phyloP scores from a whole-genome alignment of 2,888 invertebrate species.

The Aphelenchoides bicaudatus region DNA sequence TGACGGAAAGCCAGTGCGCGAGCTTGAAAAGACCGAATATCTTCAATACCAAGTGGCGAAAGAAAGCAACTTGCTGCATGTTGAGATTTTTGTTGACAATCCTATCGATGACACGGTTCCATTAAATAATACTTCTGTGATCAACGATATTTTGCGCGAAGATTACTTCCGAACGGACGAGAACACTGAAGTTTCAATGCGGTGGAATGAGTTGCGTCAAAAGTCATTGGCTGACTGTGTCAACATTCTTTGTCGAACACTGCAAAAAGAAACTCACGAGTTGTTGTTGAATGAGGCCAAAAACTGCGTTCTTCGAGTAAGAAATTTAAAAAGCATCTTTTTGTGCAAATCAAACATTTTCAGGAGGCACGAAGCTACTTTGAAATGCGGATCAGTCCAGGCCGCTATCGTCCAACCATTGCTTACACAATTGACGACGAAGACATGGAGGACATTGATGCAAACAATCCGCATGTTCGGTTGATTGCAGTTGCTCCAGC shows the following conservation, averaged over 20 bases:
- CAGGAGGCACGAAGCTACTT: slow-evolving; percentile 29
- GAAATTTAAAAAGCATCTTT: slow-evolving; percentile 1
- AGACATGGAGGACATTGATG: slow-evolving; percentile 1
- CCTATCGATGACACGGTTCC: too few relatives aligned
- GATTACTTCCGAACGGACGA: slow-evolving; percentile 4
- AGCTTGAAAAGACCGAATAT: slow-evolving; percentile 83
- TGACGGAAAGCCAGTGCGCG: slow-evolving; percentile 84
- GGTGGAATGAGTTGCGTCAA: slow-evolving; percentile 86
- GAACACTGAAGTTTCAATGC: slow-evolving; percentile 59
- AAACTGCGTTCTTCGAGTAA: slow-evolving; percentile 62
- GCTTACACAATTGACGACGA: slow-evolving; percentile 36
- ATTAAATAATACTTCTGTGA: too few relatives aligned
- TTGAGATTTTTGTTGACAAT: slow-evolving; percentile 32
- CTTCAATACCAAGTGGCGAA: slow-evolving; percentile 69
- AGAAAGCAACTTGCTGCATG: slow-evolving; percentile 33
- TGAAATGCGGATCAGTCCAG: slow-evolving; percentile 26
- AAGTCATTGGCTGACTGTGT: slow-evolving; percentile 79
- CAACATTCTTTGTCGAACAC: slow-evolving; percentile 81
- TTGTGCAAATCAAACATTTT: slow-evolving; percentile 22
- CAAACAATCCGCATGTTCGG: slow-evolving; percentile 10
- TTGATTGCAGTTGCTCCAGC: slow-evolving; percentile 5
- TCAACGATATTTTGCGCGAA: slow-evolving; percentile 8
- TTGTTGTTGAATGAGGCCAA: slow-evolving; percentile 80
- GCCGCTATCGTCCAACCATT: slow-evolving; percentile 33
- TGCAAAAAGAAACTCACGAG: slow-evolving; percentile 78